Percentiles rank a stretch among this genome's conserved stretches.
phyloP scores from a whole-genome alignment of 2,797 vertebrate species.

The Cichlasoma orientale region DNA sequence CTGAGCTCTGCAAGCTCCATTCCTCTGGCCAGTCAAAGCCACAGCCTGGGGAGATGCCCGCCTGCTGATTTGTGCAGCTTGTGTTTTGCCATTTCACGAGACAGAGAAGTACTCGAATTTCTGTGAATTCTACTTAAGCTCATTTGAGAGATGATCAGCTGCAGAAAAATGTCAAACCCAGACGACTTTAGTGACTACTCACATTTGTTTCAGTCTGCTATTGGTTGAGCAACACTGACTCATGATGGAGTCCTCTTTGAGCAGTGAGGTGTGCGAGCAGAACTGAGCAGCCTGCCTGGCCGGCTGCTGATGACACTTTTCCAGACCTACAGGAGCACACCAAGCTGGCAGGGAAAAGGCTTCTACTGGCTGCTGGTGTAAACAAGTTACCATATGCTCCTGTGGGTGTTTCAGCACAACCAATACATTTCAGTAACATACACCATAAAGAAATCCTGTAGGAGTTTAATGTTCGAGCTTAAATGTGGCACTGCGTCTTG shows the following conservation, averaged over 20 bases:
- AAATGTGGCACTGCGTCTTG: not conserved
- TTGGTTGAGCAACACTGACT: slow-evolving; percentile 28
- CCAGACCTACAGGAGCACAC: slow-evolving; percentile 57
- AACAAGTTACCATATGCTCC: slow-evolving; percentile 75
- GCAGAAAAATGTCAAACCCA: slow-evolving; percentile 35
- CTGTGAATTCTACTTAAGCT: slow-evolving; percentile 41
- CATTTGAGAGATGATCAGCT: slow-evolving; percentile 37
- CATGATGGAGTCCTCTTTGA: slow-evolving; percentile 31
- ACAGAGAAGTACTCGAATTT: slow-evolving; percentile 30
- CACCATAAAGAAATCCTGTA: slow-evolving; percentile 12
- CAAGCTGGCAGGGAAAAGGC: slow-evolving; percentile 62
- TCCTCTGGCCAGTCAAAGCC: slow-evolving; percentile 60
- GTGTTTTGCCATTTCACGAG: slow-evolving; percentile 52
- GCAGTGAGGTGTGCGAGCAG: slow-evolving; percentile 43
- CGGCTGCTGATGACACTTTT: slow-evolving; percentile 56
- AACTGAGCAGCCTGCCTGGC: slow-evolving; percentile 42
- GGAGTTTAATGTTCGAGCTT: slow-evolving; percentile 9
- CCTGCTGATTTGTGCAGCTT: slow-evolving; percentile 60
- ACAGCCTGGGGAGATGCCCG: slow-evolving; percentile 66
- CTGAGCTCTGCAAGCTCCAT: slow-evolving; percentile 54
- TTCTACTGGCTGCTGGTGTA: slow-evolving; percentile 63
- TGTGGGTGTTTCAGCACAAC: slow-evolving; percentile 42
- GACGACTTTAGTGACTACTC: slow-evolving; percentile 7
- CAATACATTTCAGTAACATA: slow-evolving; percentile 27
- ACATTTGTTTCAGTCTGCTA: slow-evolving; percentile 16